Evolutionary conservation across 2,113 vertebrate species (phyloP).

Genomic region (Mormyrus iriodes): DNA sequence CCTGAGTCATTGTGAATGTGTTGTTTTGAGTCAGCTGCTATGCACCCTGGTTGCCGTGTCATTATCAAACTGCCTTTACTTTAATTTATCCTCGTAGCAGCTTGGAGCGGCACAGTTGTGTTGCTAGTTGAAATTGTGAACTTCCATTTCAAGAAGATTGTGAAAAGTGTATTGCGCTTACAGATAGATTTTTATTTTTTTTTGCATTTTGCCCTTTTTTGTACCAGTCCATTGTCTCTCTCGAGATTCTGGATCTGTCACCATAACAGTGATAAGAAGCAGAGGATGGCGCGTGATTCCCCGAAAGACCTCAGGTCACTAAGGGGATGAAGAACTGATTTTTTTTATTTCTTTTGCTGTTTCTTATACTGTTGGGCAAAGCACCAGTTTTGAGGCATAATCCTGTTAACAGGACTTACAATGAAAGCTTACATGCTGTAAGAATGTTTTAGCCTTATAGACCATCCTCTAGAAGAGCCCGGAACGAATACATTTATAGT

Average conservation of each 20-base stretch:
- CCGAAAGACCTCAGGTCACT: not conserved
- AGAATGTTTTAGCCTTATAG: no score
- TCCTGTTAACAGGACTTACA: not conserved
- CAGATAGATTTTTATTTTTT: not conserved
- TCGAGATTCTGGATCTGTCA: not conserved
- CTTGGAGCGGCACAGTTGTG: not conserved
- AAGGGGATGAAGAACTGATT: not conserved
- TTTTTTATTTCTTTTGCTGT: not conserved
- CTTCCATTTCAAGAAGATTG: not conserved
- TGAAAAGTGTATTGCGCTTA: not conserved
- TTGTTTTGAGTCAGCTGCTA: no score
- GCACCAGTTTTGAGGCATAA: not conserved
- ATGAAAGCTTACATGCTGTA: not conserved
- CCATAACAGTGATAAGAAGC: not conserved
- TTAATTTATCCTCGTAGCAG: not conserved
- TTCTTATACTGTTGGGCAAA: not conserved
- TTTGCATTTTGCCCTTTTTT: not conserved
- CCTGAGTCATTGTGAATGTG: no score
- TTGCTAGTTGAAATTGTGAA: not conserved
- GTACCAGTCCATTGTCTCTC: not conserved
- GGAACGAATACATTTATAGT: not conserved
- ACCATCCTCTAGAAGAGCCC: no score
- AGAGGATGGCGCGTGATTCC: not conserved
- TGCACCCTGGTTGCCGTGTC: no score
- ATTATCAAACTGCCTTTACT: not conserved